Evolutionary conservation across 2,888 invertebrate genomes (phyloP), one percentile per base, ranked within the genome.

Genomic region (Brenthis daphne): DNA sequence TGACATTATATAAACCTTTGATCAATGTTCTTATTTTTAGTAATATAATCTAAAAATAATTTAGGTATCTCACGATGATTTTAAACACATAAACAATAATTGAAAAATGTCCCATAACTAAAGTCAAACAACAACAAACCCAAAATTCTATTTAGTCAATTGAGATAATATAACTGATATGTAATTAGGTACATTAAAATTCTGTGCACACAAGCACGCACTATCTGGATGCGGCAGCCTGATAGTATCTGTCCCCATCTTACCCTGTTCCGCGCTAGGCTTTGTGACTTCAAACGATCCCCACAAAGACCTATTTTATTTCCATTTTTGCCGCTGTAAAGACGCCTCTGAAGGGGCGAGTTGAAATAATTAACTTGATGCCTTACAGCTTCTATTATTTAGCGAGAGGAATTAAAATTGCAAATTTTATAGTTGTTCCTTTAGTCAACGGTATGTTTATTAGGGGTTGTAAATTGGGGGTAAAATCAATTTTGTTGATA

Each of bases 191-290:
- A 67, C 84, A 84, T 89, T 89, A 87, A 88, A 89, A 89, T 89
- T 89, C 87, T 80, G 77, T 83, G 84, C 86, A 85, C 85, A 83
- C 83, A 80, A 80, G 77, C 83, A 80, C 48, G 57, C 80, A 76
- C 77, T 90, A 90, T 90, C 91, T 87, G 88, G 84, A 84, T 85
- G 85, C 85, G 88, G 88, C 88, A 87, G 88, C 88, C 80, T 74
- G 90, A 91, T 90, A 88, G 75, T 77, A 90, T 90, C 90, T 81
- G 79, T 76, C 75, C 74, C 80, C 83, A 78, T 80, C 80, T 70
- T 54, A 78, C 77, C 78, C 75, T 75, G 67, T 71, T 76, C 72
- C 73, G 72, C 77, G 76, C 70, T 74, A 77, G 78, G 82, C 84
- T 86, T 86, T 87, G 84, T 84, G 79, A 87, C 85, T 83, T 88